A percentile compares a stretch with the other conserved stretches of the same genome.
Evolutionary conservation across 1,140 invertebrate genomes (phyloP).

Genomic region (Cotesia vestalis): DNA sequence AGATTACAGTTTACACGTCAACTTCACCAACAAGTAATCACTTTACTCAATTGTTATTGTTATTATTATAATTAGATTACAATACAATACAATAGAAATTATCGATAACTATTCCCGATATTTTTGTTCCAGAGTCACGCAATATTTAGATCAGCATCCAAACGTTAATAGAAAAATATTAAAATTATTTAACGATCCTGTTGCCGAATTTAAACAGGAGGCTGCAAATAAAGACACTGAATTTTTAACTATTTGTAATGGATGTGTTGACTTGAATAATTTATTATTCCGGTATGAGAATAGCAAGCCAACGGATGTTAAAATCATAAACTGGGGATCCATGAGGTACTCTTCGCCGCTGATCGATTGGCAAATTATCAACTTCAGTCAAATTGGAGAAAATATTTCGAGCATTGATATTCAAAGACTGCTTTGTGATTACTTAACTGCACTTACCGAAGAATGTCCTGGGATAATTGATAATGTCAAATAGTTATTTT

Average conservation of each 20-base stretch:
- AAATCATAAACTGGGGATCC: conserved; percentile 53
- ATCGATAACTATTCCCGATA: too few species aligned
- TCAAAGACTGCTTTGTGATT: conserved; percentile 17
- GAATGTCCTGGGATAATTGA: not conserved
- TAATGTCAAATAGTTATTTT: too few species aligned
- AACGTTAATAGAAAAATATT: not conserved
- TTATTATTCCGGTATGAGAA: conserved; percentile 53
- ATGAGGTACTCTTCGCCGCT: conserved; percentile 47
- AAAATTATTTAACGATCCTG: not conserved
- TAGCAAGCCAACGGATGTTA: conserved; percentile 46
- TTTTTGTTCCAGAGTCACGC: too few species aligned
- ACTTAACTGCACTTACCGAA: not conserved
- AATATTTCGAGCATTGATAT: conserved; percentile 4
- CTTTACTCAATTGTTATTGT: not conserved
- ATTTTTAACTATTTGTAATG: conserved; percentile 53
- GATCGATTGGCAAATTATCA: conserved; percentile 50
- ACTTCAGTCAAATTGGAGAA: conserved; percentile 39
- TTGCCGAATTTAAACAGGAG: not conserved
- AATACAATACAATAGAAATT: too few species aligned
- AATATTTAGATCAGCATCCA: not conserved
- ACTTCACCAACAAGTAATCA: conserved; percentile 34
- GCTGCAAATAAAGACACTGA: conserved; percentile 24
- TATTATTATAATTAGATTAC: too few species aligned
- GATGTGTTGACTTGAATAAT: conserved; percentile 51
- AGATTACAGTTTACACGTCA: conserved; percentile 18